Conservation (phyloP, 2,113 vertebrate genomes). For the Myiagra hebetior region DNA sequence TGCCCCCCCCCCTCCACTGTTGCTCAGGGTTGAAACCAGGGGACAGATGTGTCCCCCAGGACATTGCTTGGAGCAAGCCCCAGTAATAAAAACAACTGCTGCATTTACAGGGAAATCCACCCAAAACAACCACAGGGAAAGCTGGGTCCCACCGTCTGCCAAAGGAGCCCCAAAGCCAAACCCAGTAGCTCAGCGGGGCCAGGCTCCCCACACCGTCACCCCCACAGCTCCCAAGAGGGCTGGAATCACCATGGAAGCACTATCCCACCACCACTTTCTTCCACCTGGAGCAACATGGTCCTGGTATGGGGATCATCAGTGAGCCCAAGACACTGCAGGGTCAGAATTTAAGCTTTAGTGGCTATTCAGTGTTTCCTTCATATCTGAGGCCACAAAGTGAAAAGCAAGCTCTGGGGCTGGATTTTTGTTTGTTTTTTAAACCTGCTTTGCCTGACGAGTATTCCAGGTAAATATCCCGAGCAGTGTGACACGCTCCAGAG, state of each 20-base stretch:
- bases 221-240: accelerated
- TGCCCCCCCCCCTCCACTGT: neutral
- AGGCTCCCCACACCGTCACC: neutral
- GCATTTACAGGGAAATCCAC: neutral
- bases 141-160: neutral
- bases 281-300: neutral
- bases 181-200: too few species aligned
- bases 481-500: neutral
- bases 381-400: neutral
- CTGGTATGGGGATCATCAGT: accelerated
- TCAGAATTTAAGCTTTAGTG: neutral
- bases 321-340: accelerated
- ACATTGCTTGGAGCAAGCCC: neutral
- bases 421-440: neutral
- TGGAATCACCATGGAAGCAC: neutral
- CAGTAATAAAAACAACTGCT: neutral
- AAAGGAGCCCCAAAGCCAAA: neutral
- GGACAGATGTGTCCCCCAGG: neutral
- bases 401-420: neutral
- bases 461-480: neutral
- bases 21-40: neutral
- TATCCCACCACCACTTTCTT: accelerated
- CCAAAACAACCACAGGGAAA: neutral
- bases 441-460: neutral
- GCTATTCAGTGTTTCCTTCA: neutral